phyloP scores from a whole-genome alignment of 2,113 vertebrate species.

The Boleophthalmus pectinirostris region DNA sequence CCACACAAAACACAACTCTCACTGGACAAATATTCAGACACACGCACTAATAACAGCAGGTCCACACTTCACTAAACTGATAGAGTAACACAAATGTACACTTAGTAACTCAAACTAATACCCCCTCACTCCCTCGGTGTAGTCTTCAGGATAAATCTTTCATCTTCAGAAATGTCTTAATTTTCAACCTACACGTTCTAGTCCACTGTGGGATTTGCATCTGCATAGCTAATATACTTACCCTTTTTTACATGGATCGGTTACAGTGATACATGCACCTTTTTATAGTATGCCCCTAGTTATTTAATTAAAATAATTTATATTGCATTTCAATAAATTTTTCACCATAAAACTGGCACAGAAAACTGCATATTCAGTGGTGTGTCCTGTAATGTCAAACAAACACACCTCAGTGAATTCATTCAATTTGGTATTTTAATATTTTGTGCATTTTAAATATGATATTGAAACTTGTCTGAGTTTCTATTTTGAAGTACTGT shows the following conservation, averaged over 20 bases:
- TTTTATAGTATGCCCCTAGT: conserved; percentile 42
- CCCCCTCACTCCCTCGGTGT: conserved; percentile 32
- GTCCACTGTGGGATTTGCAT: conserved; percentile 49
- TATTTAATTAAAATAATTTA: conserved; percentile 60
- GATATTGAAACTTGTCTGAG: conserved; percentile 66
- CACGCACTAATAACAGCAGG: conserved; percentile 13
- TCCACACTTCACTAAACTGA: conserved; percentile 30
- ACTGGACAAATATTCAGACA: conserved; percentile 32
- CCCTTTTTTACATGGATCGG: conserved; percentile 43
- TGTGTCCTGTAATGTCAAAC: conserved; percentile 39
- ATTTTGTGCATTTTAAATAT: conserved; percentile 55
- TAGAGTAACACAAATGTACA: conserved; percentile 32
- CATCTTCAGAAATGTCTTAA: conserved; percentile 53
- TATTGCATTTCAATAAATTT: conserved; percentile 57
- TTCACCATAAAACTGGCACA: conserved; percentile 24
- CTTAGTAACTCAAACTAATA: conserved; percentile 22
- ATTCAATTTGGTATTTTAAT: conserved; percentile 42
- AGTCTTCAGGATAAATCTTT: conserved; percentile 25
- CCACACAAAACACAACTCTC: conserved; percentile 13
- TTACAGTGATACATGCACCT: conserved; percentile 45
- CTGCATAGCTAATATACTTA: conserved; percentile 43
- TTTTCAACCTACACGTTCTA: conserved; percentile 45
- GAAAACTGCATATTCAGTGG: conserved; percentile 31
- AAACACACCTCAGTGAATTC: conserved; percentile 37
- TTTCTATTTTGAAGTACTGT: conserved; percentile 79